phyloP scores from a whole-genome alignment of 92 coral and sea anemone genomes.

The Actinernus sp. region DNA sequence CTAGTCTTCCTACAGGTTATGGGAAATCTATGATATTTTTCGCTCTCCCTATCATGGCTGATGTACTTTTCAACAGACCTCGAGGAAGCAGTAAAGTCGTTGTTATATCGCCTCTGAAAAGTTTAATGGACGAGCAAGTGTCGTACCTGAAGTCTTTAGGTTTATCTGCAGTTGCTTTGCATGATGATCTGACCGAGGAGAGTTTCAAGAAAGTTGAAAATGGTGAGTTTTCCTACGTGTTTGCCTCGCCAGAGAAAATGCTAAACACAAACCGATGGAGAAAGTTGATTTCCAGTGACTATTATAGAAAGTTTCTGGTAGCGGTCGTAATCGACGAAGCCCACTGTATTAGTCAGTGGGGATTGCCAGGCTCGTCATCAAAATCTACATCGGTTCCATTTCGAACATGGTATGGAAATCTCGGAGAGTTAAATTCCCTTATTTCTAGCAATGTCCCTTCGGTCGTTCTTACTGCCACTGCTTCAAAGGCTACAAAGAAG shows the following conservation, averaged over 20 bases:
- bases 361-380: slow-evolving; percentile 31
- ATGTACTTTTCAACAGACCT: slow-evolving; percentile 43
- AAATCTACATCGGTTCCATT: slow-evolving; percentile 47
- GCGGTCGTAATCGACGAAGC: slow-evolving; percentile 71
- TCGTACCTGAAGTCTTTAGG: slow-evolving; percentile 38
- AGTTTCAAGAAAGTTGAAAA: slow-evolving; percentile 39
- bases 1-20: slow-evolving; percentile 77
- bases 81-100: slow-evolving; percentile 57
- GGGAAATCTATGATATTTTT: slow-evolving; percentile 76
- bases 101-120: slow-evolving; percentile 56
- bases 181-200: slow-evolving; percentile 60
- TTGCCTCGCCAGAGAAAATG: slow-evolving; percentile 66
- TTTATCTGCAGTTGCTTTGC: slow-evolving; percentile 66
- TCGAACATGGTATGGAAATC: slow-evolving; percentile 64
- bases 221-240: slow-evolving; percentile 55
- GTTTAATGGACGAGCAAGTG: slow-evolving; percentile 78
- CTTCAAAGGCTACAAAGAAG: slow-evolving; percentile 57
- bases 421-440: slow-evolving; percentile 55
- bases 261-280: slow-evolving; percentile 56
- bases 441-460: slow-evolving; percentile 48
- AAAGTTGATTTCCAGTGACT: slow-evolving; percentile 24
- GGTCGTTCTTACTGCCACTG: slow-evolving; percentile 62
- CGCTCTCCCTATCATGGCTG: slow-evolving; percentile 55
- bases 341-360: slow-evolving; percentile 73
- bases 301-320: slow-evolving; percentile 36